Evolutionary conservation across 2,113 vertebrate genomes (phyloP).

Genomic region (Malurus alboscapulatus): DNA sequence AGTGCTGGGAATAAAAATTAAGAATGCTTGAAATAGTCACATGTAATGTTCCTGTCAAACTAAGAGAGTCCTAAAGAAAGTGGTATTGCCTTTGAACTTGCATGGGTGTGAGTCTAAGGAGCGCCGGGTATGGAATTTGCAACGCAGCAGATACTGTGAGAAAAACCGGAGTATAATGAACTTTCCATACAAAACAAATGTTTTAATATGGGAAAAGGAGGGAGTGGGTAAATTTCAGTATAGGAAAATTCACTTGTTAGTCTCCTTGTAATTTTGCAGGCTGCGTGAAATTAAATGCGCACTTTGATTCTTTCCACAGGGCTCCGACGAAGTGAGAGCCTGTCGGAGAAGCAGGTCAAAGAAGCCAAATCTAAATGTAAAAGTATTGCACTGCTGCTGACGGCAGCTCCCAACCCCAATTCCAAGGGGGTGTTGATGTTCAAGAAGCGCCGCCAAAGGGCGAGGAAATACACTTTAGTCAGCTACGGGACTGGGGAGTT

Average conservation of each 20-base stretch:
- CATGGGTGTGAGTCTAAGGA: background rate
- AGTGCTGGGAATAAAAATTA: background rate
- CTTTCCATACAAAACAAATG: background rate
- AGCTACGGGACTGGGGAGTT: constrained; percentile 97
- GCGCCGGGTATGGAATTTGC: constrained; percentile 3
- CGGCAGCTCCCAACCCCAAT: constrained; percentile 89
- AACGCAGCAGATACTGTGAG: background rate
- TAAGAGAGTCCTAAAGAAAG: background rate
- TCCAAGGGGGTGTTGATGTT: constrained; percentile 99
- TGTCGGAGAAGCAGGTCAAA: constrained; percentile 95
- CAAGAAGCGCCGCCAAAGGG: constrained; percentile 92
- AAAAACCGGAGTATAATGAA: background rate
- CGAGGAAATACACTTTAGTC: constrained; percentile 92
- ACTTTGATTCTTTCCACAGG: constrained; percentile 71
- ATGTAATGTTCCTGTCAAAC: background rate
- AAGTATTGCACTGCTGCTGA: constrained; percentile 93
- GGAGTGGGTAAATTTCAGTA: background rate
- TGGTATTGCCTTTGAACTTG: background rate
- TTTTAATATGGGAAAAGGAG: background rate
- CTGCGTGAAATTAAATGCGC: background rate
- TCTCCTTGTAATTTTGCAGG: background rate
- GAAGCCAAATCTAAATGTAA: constrained; percentile 99
- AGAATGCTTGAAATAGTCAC: background rate
- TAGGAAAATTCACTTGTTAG: background rate
- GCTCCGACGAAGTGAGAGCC: constrained; percentile 91